Conservation (phyloP, 2,888 invertebrate genomes). For the Arenicola marina region DNA sequence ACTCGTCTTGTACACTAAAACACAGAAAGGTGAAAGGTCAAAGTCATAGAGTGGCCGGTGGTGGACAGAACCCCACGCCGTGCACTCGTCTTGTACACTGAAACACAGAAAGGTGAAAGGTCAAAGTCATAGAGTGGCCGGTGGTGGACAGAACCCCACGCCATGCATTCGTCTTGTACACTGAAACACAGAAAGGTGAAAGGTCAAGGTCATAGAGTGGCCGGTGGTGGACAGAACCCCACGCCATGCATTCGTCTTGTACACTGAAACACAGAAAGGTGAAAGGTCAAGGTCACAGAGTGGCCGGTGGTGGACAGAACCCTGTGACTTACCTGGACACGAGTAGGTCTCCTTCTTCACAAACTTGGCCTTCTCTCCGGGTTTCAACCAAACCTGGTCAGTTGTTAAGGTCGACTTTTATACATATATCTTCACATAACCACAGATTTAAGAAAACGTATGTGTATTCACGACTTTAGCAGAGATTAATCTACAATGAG, state of each 20-base stretch:
- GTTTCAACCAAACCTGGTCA: conserved; percentile 57
- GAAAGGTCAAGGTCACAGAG: background rate
- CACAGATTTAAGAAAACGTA: no score
- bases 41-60: conserved; percentile 61
- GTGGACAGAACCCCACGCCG: conserved; percentile 77
- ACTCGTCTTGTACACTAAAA: no score
- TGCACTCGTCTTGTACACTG: conserved; percentile 74
- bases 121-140: background rate
- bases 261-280: background rate
- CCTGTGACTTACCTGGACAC: conserved; percentile 50
- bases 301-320: background rate
- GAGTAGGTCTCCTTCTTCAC: conserved; percentile 39
- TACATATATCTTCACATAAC: no score
- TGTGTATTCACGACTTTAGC: no score
- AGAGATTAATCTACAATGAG: background rate
- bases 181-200: no score
- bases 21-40: no score
- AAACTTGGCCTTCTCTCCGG: conserved; percentile 49
- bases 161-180: no score
- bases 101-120: background rate
- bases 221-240: conserved; percentile 73
- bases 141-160: background rate
- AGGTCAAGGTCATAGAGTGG: no score
- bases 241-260: conserved; percentile 80
- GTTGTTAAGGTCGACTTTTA: no score